Evolutionary conservation across 2,797 vertebrate genomes (phyloP).

Genomic region (Micrastur ruficollis): DNA sequence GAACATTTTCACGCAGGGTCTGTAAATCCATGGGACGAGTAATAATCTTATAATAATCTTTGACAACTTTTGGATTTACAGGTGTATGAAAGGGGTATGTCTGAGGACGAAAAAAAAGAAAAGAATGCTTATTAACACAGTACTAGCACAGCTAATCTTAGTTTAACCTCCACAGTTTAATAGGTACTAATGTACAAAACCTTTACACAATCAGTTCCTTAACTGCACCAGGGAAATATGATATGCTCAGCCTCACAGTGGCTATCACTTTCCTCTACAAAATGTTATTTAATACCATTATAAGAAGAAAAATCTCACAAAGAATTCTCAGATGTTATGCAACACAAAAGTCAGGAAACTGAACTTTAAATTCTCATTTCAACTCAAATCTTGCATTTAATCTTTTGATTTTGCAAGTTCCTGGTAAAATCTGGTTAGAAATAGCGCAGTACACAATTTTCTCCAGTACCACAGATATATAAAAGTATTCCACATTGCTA

Average conservation of each 20-base stretch:
- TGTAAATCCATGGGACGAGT: constrained; percentile 97
- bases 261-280: neutral
- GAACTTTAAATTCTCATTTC: neutral
- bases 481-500: neutral
- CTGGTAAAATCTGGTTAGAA: neutral
- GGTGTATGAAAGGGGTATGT: constrained; percentile 97
- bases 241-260: fast-evolving
- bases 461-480: neutral
- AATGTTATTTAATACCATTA: neutral
- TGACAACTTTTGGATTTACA: constrained; percentile 95
- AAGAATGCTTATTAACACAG: neutral
- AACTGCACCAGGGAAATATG: neutral
- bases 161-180: neutral
- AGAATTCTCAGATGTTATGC: neutral
- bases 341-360: neutral
- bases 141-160: neutral
- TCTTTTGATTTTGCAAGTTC: neutral
- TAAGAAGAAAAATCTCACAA: neutral
- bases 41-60: constrained; percentile 99
- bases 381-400: neutral
- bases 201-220: neutral
- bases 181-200: fast-evolving
- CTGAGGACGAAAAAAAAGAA: constrained; percentile 64
- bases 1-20: constrained; percentile 94
- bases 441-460: neutral